Conservation (phyloP, 2,113 vertebrate species). For the Astur gentilis region DNA sequence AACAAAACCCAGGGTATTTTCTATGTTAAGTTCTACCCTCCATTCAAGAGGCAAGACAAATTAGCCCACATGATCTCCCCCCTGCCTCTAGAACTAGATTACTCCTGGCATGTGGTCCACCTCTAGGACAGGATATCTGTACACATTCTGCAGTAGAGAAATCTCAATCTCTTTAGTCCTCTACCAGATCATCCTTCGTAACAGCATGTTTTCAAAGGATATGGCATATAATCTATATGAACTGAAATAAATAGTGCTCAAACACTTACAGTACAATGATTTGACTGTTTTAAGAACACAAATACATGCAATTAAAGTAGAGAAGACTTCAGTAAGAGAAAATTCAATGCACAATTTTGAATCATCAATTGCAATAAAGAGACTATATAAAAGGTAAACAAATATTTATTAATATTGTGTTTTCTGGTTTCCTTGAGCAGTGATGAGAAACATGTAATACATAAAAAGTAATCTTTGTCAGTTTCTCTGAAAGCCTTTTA, state of each 20-base stretch:
- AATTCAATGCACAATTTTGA: background rate
- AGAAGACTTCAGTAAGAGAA: background rate
- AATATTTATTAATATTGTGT: background rate
- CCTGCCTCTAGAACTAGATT: background rate
- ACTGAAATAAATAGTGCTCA: background rate
- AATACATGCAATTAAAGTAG: background rate
- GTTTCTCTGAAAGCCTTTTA: background rate
- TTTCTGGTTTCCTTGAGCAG: background rate
- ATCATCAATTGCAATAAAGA: background rate
- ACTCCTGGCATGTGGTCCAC: background rate
- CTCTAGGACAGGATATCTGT: background rate
- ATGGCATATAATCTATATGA: background rate
- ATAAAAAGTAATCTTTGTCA: background rate
- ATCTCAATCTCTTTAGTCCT: background rate
- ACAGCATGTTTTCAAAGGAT: background rate
- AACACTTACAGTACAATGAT: background rate
- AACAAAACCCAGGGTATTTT: background rate
- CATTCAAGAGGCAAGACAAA: background rate
- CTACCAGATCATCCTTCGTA: background rate
- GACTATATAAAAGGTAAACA: background rate
- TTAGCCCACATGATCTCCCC: background rate
- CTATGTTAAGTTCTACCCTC: background rate
- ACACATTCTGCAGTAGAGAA: background rate
- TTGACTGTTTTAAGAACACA: background rate
- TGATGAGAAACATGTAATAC: background rate